These are phyloP conservation scores for Troilus luridus DNA, from an alignment of 2,888 invertebrate species.

Conservation along the genomic window DNA sequence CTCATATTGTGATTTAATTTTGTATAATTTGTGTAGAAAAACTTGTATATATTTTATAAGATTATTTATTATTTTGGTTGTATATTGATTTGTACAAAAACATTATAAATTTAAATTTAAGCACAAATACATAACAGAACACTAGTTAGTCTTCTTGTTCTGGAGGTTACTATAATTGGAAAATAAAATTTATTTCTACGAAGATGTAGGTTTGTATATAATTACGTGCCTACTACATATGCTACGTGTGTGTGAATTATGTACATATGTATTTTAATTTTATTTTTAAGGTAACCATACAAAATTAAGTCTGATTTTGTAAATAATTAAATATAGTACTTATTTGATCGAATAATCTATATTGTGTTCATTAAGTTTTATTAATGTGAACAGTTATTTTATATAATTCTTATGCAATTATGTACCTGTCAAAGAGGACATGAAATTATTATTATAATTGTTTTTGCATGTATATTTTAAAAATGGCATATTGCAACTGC, in stretches of 20 bases:
- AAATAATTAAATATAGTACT: conserved; percentile 7
- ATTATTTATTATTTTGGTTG: conserved; percentile 4
- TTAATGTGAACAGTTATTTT: conserved; percentile 17
- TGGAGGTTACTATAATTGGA: background rate
- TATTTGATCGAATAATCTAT: conserved; percentile 12
- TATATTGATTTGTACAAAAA: conserved; percentile 6
- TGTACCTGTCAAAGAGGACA: conserved; percentile 9
- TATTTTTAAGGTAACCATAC: background rate
- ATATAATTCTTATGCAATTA: conserved; percentile 6
- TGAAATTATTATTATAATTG: background rate
- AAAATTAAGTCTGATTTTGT: conserved; percentile 38
- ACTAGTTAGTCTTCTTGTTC: background rate
- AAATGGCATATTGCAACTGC: background rate
- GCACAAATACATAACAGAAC: background rate
- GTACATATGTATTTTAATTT: background rate
- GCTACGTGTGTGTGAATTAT: background rate
- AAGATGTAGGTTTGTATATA: background rate
- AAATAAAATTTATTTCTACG: background rate
- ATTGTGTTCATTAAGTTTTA: conserved; percentile 35
- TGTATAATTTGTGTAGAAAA: conserved; percentile 22
- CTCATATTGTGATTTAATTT: conserved; percentile 41
- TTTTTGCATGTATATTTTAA: conserved; percentile 11
- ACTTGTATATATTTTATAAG: conserved; percentile 25
- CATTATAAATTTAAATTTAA: background rate
- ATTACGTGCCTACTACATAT: background rate